These are phyloP conservation scores for Tarsius wallacei DNA, from an alignment of 2,797 vertebrate species.

Conservation along the genomic window DNA sequence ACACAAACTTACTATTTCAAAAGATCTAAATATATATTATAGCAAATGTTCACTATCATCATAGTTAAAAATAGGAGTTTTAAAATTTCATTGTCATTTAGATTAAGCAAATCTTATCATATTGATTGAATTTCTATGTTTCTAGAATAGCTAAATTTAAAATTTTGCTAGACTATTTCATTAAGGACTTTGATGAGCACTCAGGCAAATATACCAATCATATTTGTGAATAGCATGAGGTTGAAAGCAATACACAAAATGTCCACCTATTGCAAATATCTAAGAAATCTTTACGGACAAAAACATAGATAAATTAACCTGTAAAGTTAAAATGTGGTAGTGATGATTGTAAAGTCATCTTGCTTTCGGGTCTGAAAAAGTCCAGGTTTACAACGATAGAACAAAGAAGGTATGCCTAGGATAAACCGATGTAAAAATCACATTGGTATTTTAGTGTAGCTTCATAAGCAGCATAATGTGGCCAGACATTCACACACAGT, in stretches of 20 bases:
- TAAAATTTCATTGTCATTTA: background rate
- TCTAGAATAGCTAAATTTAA: conserved; percentile 1
- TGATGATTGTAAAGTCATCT: background rate
- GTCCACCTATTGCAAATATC: background rate
- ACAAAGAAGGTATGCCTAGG: background rate
- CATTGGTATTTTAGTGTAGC: background rate
- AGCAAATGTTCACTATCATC: background rate
- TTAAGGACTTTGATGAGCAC: background rate
- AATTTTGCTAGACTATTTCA: background rate
- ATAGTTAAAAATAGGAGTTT: conserved; percentile 40
- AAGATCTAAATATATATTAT: background rate
- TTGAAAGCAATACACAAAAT: conserved; percentile 21
- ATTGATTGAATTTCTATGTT: conserved; percentile 13
- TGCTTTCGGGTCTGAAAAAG: background rate
- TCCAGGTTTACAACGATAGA: background rate
- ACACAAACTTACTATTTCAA: background rate
- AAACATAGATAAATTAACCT: background rate
- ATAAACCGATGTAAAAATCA: background rate
- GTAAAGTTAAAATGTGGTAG: background rate
- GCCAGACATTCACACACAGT: background rate
- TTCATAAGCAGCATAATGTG: background rate
- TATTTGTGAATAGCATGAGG: background rate
- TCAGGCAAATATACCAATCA: background rate
- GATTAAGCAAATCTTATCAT: background rate
- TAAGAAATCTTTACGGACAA: background rate